A percentile compares a stretch with the other conserved stretches of the same genome.
Evolutionary conservation across 2,797 vertebrate genomes (phyloP).

Genomic region (Cryptoblepharus egeriae): DNA sequence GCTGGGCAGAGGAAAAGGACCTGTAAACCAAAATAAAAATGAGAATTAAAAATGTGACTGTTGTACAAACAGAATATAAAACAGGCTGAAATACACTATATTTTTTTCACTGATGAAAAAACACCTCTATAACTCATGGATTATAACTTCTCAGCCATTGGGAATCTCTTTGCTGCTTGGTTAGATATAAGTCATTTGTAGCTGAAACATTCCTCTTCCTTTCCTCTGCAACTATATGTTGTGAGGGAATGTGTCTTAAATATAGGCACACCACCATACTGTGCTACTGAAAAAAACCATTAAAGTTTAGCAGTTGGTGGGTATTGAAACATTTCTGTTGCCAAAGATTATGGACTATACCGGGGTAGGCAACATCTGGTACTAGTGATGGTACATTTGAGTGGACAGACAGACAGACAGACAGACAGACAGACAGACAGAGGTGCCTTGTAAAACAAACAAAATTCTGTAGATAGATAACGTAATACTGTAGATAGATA

Average conservation of each 20-base stretch:
- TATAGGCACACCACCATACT: conserved; percentile 58
- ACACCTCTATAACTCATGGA: conserved; percentile 60
- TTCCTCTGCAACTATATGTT: conserved; percentile 66
- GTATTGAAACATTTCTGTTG: conserved; percentile 66
- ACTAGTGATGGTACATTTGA: too few relatives aligned
- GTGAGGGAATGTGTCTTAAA: conserved; percentile 51
- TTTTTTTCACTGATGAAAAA: conserved; percentile 66
- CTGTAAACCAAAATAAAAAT: conserved; percentile 73
- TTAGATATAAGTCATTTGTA: conserved; percentile 68
- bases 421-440: too few relatives aligned
- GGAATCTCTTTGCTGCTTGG: conserved; percentile 56
- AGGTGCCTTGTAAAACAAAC: too few relatives aligned
- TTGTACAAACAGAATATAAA: conserved; percentile 70
- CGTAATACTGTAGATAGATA: too few relatives aligned
- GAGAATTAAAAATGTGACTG: conserved; percentile 55
- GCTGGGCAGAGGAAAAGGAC: conserved; percentile 53
- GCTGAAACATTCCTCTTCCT: conserved; percentile 59
- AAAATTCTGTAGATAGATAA: too few relatives aligned
- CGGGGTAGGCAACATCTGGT: too few relatives aligned
- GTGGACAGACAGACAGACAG: too few relatives aligned
- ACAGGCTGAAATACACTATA: conserved; percentile 57
- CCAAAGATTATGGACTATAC: conserved; percentile 64
- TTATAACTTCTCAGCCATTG: conserved; percentile 59
- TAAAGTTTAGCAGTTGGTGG: conserved; percentile 70
- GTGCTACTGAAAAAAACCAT: conserved; percentile 67